Evolutionary conservation across 2,888 invertebrate genomes (phyloP), one percentile per base, ranked within the genome.

Genomic region (Caenorhabditis imperialis): DNA sequence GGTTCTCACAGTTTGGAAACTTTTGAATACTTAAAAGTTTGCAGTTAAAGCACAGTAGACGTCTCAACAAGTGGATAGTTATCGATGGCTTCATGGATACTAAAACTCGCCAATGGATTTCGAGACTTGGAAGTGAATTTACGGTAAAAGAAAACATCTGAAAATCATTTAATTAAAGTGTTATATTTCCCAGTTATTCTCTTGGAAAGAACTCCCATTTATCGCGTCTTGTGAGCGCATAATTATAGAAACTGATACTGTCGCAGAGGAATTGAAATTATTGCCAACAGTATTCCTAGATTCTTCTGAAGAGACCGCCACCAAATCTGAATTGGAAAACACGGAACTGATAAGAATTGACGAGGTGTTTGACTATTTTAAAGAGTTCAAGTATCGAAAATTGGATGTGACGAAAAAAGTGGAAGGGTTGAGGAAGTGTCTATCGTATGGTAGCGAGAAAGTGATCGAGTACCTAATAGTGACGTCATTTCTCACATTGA

Each of bases 51-150:
- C 38, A 47, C 30, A 62, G 53, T 37, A 7, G 60, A 27, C 54
- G 60, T 10, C 58, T 22, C 0, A 62, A 75, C 23, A 70, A 63
- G 42, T 75, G 75, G 75, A 61, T 75, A 8, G 50, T 75, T 0
- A 53, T 75, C 7, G 75, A 75, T 25, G 75, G 75, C 1, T 33
- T 25, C 8, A 55, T 75, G 53, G 54, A 50, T 38, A 3, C 2
- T 4, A 48, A 55, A 23, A 70, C 70, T 1, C 23, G n/a, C 4
- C 30, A 50, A 20, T 74, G 74, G 74, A 20, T 74, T 2, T 18
- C 51, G 4, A 42, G 74, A 38, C 18, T 67, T 1, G 22, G 10
- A 4, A 62, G 51, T 35, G 38, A 69, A 12, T 50, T 61, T 40
- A 69, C 69, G 6, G 55, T 71, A 44, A 27, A 14, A 23, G n/a